These are phyloP conservation scores for Malacoctenus gilli DNA, from an alignment of 2,797 vertebrate genomes.

Conservation along the genomic window DNA sequence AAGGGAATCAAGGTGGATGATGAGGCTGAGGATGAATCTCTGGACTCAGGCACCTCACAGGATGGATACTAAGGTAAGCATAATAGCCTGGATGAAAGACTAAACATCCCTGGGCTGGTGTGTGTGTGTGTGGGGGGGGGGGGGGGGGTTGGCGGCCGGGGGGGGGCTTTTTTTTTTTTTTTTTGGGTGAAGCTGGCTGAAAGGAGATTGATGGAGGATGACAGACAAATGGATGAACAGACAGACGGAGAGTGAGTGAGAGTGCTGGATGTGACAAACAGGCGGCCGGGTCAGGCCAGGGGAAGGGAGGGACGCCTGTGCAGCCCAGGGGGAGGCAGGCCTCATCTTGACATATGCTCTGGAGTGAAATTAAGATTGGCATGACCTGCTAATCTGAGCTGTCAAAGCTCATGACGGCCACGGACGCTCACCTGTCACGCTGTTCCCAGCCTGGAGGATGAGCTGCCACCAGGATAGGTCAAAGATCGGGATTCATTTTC, in stretches of 20 bases:
- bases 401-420: constrained; percentile 70
- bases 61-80: constrained; percentile 76
- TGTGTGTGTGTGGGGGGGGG: too few species aligned
- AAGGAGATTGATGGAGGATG: constrained; percentile 68
- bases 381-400: constrained; percentile 79
- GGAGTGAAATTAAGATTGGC: constrained; percentile 79
- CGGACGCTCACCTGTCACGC: constrained; percentile 72
- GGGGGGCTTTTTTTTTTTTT: too few species aligned
- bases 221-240: constrained; percentile 72
- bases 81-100: constrained; percentile 46
- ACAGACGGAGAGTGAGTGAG: constrained; percentile 63
- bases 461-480: constrained; percentile 72
- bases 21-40: constrained; percentile 37
- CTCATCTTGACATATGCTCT: constrained; percentile 78
- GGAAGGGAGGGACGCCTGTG: constrained; percentile 55
- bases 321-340: constrained; percentile 69
- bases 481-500: constrained; percentile 64
- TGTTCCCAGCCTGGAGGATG: constrained; percentile 54
- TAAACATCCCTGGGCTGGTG: constrained; percentile 54
- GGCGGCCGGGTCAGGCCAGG: constrained; percentile 60
- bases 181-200: constrained; percentile 40
- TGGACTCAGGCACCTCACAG: constrained; percentile 37
- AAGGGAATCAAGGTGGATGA: constrained; percentile 22
- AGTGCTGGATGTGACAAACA: constrained; percentile 70
- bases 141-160: too few species aligned